A percentile compares a stretch with the other conserved stretches of the same genome.
Evolutionary conservation across 2,113 vertebrate species (phyloP).

Genomic region (Chiloscyllium plagiosum): DNA sequence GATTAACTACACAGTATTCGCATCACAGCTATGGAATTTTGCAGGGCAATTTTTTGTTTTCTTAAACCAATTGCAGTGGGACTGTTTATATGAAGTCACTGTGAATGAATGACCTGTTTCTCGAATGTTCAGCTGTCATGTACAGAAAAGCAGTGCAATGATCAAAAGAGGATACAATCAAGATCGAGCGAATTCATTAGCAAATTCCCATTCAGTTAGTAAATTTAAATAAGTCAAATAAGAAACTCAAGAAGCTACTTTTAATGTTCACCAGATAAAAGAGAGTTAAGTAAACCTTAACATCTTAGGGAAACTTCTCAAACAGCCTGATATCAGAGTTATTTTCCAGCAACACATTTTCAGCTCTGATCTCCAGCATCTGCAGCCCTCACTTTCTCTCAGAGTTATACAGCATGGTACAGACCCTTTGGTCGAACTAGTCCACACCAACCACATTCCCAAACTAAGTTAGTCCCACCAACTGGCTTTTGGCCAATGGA

Average conservation of each 20-base stretch:
- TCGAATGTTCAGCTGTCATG: neutral
- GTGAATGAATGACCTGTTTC: neutral
- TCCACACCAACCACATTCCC: no score
- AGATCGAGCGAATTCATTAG: neutral
- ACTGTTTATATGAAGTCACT: neutral
- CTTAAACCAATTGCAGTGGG: neutral
- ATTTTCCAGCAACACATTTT: no score
- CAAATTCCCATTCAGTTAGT: neutral
- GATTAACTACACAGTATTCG: neutral
- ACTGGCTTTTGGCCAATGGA: no score
- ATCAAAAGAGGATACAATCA: neutral
- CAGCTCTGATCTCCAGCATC: no score
- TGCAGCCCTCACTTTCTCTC: no score
- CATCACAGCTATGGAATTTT: neutral
- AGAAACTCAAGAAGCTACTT: neutral
- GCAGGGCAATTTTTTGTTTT: neutral
- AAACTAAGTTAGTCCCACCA: no score
- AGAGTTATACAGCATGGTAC: no score
- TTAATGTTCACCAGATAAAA: neutral
- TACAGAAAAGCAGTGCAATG: neutral
- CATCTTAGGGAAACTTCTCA: neutral
- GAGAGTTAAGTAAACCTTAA: neutral
- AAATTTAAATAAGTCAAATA: neutral
- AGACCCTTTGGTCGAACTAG: no score
- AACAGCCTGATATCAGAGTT: neutral